These are phyloP conservation scores for Carcina quercana DNA, from an alignment of 2,888 invertebrate species.

Conservation along the genomic window DNA sequence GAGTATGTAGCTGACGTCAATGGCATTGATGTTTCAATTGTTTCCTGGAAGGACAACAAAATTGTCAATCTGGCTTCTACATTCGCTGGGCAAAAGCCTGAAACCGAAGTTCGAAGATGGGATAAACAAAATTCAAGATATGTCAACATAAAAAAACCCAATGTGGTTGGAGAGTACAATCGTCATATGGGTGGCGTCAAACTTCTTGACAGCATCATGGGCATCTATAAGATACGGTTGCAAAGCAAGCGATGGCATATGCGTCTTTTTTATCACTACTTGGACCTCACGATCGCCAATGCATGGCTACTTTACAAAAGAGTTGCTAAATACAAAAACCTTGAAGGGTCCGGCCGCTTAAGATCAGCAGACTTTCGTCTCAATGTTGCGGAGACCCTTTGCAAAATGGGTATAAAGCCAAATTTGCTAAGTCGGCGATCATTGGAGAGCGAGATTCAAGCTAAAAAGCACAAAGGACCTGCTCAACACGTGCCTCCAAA, in stretches of 20 bases:
- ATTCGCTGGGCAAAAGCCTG: too few relatives aligned
- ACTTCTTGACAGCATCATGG: conserved; percentile 12
- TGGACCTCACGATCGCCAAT: conserved; percentile 2
- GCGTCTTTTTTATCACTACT: conserved; percentile 7
- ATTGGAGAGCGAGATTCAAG: conserved; percentile 13
- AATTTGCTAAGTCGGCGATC: conserved; percentile 9
- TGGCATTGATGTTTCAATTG: background rate
- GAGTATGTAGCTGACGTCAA: conserved; percentile 4
- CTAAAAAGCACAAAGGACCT: conserved; percentile 18
- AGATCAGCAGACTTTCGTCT: conserved; percentile 11
- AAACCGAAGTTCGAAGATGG: conserved; percentile 2
- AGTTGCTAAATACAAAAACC: too few relatives aligned
- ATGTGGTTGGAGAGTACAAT: conserved; percentile 13
- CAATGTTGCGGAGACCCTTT: conserved; percentile 9
- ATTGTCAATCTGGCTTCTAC: conserved; percentile 5
- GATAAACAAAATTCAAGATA: conserved; percentile 5
- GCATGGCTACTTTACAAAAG: conserved; percentile 2
- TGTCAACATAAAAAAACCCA: conserved; percentile 9
- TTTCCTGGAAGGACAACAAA: conserved; percentile 13
- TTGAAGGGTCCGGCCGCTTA: background rate
- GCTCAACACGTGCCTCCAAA: conserved; percentile 16
- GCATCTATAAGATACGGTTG: conserved; percentile 8
- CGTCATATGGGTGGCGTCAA: conserved; percentile 16
- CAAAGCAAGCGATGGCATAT: conserved; percentile 11
- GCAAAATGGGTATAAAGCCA: conserved; percentile 14